Evolutionary conservation across 2,797 vertebrate species (phyloP), one percentile per base, ranked within the genome.

Genomic region (Coilia nasus): DNA sequence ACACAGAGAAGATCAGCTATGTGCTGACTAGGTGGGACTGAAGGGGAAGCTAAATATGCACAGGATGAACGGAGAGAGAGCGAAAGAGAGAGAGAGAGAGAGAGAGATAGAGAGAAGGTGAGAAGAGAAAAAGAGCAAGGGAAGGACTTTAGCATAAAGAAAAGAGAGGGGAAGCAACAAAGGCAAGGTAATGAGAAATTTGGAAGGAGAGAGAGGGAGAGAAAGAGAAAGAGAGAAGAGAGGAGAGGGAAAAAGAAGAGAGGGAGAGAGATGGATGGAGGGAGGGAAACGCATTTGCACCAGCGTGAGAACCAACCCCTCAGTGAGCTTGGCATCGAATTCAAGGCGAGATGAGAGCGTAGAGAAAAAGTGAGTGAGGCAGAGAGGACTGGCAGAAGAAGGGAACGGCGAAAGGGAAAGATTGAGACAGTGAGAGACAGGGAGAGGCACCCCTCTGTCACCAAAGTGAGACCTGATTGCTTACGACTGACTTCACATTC

Each of bases 21-120:
- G 67, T 75, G 67, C 67, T 75, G 67, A 75, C 28, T 75, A 75
- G 67, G 14, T 17, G 28, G 67, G 64, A 35, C 67, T 31, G 25
- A 67, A 12, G 23, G 25, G 25, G 12, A 7, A 71, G 64, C 64
- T 71, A 71, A 71, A 71, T 71, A 71, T 71, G 64, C 67, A 14
- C 31, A 75, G 17, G 28, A 75, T 23, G 1, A 35, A 31, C 23
- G 12, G 28, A 17, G 25, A 31, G 64, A 67, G 64, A 31, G 25
- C 15, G 64, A 31, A 25, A 67, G 11, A 31, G 64, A 71, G 64
- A 71, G 64, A 31, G 64, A 31, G 67, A 35, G 67, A 75, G 14
- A 35, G 67, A 75, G 67, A 35, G 28, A 71, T 2, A 15, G 28
- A 75, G 28, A 14, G 14, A 17, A 17, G 12, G 28, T 0, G 28